These are phyloP conservation scores for Osmerus mordax DNA, from an alignment of 2,113 vertebrate genomes.

Conservation along the genomic window DNA sequence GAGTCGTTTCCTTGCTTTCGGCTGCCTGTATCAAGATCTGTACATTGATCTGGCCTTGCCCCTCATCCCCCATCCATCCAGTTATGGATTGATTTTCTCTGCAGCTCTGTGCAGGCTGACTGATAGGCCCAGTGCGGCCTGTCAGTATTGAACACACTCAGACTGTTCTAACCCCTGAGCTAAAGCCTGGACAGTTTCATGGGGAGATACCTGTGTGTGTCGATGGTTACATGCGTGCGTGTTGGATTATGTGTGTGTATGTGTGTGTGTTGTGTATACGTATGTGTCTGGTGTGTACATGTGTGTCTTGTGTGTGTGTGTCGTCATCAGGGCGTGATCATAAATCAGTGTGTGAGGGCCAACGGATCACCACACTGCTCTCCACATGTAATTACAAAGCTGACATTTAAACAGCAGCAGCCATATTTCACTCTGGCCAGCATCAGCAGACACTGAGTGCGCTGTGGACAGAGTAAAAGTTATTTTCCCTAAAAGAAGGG, in stretches of 20 bases:
- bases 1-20: slow-evolving; percentile 47
- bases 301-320: slow-evolving; percentile 41
- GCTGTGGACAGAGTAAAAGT: slow-evolving; percentile 66
- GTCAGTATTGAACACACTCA: neutral
- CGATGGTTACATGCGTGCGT: too few relatives aligned
- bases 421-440: slow-evolving; percentile 67
- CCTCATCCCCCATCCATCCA: slow-evolving; percentile 66
- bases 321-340: slow-evolving; percentile 52
- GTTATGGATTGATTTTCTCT: slow-evolving; percentile 69
- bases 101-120: slow-evolving; percentile 59
- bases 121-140: slow-evolving; percentile 51
- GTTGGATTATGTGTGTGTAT: too few relatives aligned
- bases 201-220: too few relatives aligned
- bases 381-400: slow-evolving; percentile 72
- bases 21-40: slow-evolving; percentile 70
- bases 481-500: slow-evolving; percentile 43
- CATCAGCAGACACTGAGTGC: slow-evolving; percentile 51
- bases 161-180: neutral
- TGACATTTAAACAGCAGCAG: slow-evolving; percentile 75
- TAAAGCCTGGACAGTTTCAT: neutral
- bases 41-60: slow-evolving; percentile 66
- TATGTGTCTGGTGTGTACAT: too few relatives aligned
- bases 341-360: slow-evolving; percentile 65
- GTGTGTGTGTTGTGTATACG: too few relatives aligned
- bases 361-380: slow-evolving; percentile 52